Conservation (phyloP, 2,888 invertebrate species). For the Acholoe squamosa region DNA sequence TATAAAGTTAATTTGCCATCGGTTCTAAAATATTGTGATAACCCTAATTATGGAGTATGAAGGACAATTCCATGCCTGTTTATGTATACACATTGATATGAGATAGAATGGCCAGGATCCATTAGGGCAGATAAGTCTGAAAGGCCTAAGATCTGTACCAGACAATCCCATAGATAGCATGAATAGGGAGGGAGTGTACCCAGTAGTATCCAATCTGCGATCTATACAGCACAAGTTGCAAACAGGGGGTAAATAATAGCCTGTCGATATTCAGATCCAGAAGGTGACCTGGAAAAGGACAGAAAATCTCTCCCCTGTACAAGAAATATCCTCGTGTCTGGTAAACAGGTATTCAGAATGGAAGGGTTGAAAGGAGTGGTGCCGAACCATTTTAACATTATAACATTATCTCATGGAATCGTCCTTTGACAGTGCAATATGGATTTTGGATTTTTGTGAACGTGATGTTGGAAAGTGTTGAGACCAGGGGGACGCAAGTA, state of each 20-base stretch:
- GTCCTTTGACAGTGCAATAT: too few species aligned
- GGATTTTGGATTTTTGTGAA: too few species aligned
- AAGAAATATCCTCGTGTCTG: too few species aligned
- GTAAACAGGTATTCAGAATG: too few species aligned
- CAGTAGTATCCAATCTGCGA: background rate
- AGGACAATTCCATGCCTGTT: background rate
- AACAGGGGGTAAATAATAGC: background rate
- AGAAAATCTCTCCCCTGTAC: background rate
- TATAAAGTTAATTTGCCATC: too few species aligned
- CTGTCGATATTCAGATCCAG: slow-evolving; percentile 11
- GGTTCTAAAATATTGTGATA: too few species aligned
- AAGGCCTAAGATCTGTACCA: background rate
- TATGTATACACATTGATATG: background rate
- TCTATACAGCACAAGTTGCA: slow-evolving; percentile 11
- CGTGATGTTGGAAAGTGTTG: too few species aligned
- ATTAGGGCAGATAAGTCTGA: background rate
- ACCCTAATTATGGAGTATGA: background rate
- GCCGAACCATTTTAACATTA: too few species aligned
- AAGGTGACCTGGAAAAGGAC: background rate
- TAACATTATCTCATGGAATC: too few species aligned
- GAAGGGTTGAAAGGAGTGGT: too few species aligned
- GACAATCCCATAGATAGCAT: background rate
- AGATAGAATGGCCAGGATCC: background rate
- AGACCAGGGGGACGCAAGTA: too few species aligned
- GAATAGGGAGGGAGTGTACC: background rate